Conservation (phyloP, 1,140 invertebrate genomes). For the Drosophila varians region DNA sequence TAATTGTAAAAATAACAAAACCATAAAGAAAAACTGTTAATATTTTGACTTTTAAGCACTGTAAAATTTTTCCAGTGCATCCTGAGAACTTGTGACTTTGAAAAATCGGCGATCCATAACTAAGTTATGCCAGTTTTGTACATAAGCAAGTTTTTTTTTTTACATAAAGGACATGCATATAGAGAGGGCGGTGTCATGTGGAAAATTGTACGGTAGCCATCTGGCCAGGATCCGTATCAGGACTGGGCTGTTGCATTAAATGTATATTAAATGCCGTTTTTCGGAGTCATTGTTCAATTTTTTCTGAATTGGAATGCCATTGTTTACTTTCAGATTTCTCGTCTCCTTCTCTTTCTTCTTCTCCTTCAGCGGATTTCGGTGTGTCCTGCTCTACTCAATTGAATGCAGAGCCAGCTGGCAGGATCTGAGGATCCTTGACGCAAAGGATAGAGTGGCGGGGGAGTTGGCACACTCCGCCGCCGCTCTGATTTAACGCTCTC, state of each 20-base stretch:
- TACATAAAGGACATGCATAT: neutral
- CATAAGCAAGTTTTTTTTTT: neutral
- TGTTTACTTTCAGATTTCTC: neutral
- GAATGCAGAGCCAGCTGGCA: conserved; percentile 26
- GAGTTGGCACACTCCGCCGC: conserved; percentile 2
- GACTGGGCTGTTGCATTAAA: conserved; percentile 31
- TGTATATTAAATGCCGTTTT: conserved; percentile 57
- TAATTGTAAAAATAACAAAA: too few species aligned
- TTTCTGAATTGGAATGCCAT: neutral
- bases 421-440: conserved; percentile 7
- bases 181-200: conserved; percentile 21
- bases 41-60: too few species aligned
- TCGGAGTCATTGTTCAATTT: neutral
- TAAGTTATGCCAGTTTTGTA: conserved; percentile 58
- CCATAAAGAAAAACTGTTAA: too few species aligned
- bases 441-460: conserved; percentile 1
- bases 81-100: neutral
- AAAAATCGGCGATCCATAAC: conserved; percentile 41
- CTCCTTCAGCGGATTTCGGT: too few species aligned
- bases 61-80: neutral
- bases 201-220: conserved; percentile 17
- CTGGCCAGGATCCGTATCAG: conserved; percentile 9
- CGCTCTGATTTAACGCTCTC: conserved; percentile 54
- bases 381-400: conserved; percentile 38
- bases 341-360: conserved; percentile 29